Evolutionary conservation across 2,797 vertebrate genomes (phyloP).

Genomic region (Phaenicophaeus curvirostris): DNA sequence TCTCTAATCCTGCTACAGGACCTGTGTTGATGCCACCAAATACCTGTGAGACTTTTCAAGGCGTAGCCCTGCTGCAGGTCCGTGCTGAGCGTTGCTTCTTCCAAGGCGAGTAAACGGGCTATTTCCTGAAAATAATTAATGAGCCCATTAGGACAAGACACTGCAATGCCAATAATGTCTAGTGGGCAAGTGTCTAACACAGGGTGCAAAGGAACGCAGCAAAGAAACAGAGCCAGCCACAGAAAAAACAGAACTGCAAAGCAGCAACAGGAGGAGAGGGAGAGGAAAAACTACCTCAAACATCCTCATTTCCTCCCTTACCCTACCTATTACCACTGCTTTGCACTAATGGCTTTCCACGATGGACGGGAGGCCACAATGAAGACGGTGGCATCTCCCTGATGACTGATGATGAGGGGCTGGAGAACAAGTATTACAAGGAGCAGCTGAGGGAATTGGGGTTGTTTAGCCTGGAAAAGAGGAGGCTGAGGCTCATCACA

Average conservation of each 20-base stretch:
- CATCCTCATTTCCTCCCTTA: neutral
- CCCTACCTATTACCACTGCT: neutral
- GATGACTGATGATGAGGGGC: too few species aligned
- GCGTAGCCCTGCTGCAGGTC: conserved; percentile 98
- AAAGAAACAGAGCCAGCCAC: neutral
- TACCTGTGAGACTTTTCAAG: conserved; percentile 97
- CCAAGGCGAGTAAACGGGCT: conserved; percentile 92
- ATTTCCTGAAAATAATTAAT: conserved; percentile 86
- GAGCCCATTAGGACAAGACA: neutral
- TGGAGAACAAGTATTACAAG: too few species aligned
- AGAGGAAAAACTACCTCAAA: neutral
- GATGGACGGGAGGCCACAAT: neutral
- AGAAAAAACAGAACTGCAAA: neutral
- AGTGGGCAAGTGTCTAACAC: neutral
- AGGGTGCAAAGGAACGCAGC: neutral
- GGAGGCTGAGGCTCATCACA: too few species aligned
- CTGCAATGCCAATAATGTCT: neutral
- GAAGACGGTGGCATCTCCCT: too few species aligned
- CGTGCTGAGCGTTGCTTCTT: conserved; percentile 96
- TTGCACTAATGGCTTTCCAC: neutral
- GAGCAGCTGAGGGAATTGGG: too few species aligned
- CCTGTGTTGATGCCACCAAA: neutral
- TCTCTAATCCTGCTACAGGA: neutral
- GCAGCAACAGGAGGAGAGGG: neutral
- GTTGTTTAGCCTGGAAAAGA: too few species aligned